Evolutionary conservation across 2,113 vertebrate species (phyloP), one percentile per base, ranked within the genome.

Genomic region (Centropristis striata): DNA sequence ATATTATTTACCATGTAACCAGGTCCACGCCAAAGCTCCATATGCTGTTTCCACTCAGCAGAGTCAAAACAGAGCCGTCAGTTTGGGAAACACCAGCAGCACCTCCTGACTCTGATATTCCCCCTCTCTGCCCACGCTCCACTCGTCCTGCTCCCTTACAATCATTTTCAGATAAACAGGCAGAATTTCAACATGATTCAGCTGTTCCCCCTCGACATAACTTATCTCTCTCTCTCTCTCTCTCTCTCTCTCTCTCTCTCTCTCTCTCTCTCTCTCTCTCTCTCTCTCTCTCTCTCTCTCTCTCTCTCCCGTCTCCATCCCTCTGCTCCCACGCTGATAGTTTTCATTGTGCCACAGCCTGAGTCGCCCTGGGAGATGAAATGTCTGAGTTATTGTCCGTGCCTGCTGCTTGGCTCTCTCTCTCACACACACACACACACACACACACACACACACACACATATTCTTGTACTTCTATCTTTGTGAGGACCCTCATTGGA

Each of bases 31-130:
- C 68, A 32, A n/a, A 83, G 60, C 49, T 64, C 64, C 81, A 18
- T 37, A 71, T 80, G 74, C 79, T 94, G 92, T 85, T 92, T 92
- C 76, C 82, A 81, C 81, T 90, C 87, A 84, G 23, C 41, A 78
- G 51, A 78, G 83, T 89, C 87, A 89, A 92, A 93, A 92, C 86
- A 91, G 51, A 80, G 23, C 50, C 53, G 50, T 73, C 23, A 13
- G 46, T 49, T 75, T 71, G 76, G 86, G 87, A 92, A 91, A 78
- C 81, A 87, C 57, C 41, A n/a, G 75, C 70, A 44, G 65, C 42
- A 60, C 67, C 71, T 55, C 83, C 75, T 61, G 74, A 80, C 78
- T 39, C 5, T 50, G 73, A 78, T 71, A 61, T 75, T 88, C 61
- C 80, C 51, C 72, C 69, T 86, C 69, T 86, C 81, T 67, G 9